These are phyloP conservation scores for Chrysolina americana DNA, from an alignment of 2,888 invertebrate genomes.

Conservation along the genomic window DNA sequence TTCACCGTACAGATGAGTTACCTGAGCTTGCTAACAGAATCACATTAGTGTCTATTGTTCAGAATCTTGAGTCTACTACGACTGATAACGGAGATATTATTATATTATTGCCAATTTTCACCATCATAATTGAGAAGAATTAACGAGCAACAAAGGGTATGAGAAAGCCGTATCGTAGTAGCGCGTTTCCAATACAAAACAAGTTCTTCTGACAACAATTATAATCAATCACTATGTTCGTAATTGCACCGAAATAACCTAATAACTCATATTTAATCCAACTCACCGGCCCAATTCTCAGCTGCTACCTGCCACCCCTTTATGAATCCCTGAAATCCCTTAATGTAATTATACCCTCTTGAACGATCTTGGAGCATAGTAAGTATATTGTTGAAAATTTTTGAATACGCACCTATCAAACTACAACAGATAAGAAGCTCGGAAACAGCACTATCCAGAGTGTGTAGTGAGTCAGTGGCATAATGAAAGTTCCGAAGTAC, in stretches of 20 bases:
- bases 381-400: not conserved
- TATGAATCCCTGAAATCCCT: not conserved
- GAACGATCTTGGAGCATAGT: not conserved
- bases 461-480: not conserved
- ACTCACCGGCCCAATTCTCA: not conserved
- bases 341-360: not conserved
- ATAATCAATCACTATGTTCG: not conserved
- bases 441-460: not conserved
- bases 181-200: not conserved
- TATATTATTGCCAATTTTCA: too few species aligned
- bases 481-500: not conserved
- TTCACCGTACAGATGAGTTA: too few species aligned
- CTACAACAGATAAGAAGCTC: not conserved
- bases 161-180: not conserved
- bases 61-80: too few species aligned
- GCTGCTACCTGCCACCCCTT: not conserved
- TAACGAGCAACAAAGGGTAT: not conserved
- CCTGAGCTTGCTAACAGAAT: too few species aligned
- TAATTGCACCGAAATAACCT: not conserved
- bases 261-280: slow-evolving; percentile 16
- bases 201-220: slow-evolving; percentile 5
- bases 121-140: too few species aligned
- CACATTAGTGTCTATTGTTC: too few species aligned
- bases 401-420: not conserved
- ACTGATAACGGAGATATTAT: too few species aligned